phyloP scores from a whole-genome alignment of 1,140 invertebrate genomes.

The Psix sp. region DNA sequence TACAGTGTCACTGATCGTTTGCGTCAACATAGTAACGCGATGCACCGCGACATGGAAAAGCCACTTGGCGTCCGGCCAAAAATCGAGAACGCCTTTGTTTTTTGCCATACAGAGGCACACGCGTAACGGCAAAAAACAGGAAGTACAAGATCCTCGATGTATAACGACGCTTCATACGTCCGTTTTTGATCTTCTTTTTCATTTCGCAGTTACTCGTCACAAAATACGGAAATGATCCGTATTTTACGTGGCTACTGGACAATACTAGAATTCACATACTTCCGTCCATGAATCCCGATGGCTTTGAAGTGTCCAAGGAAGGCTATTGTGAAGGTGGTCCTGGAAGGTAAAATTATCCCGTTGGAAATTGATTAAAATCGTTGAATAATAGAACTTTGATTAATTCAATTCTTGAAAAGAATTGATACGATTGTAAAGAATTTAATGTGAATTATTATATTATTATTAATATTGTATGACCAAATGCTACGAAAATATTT shows the following conservation, averaged over 20 bases:
- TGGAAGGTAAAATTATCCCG: conserved; percentile 82
- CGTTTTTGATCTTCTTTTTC: conserved; percentile 36
- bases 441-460: no score
- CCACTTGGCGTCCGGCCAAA: conserved; percentile 47
- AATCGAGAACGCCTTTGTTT: conserved; percentile 43
- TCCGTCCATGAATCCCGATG: conserved; percentile 95
- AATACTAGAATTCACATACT: conserved; percentile 94
- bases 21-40: conserved; percentile 44
- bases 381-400: no score
- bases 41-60: conserved; percentile 31
- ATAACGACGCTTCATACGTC: conserved; percentile 22
- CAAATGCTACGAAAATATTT: no score
- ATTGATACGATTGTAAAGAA: no score
- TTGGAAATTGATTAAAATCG: no score
- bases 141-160: conserved; percentile 28
- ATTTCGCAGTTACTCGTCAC: conserved; percentile 86
- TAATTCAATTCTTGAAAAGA: no score
- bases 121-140: conserved; percentile 35
- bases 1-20: conserved; percentile 41
- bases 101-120: conserved; percentile 18
- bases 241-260: conserved; percentile 90
- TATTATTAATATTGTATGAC: no score
- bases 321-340: conserved; percentile 90
- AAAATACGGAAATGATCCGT: conserved; percentile 87
- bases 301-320: conserved; percentile 90